phyloP scores from a whole-genome alignment of 2,797 vertebrate genomes.

The Channa striata region DNA sequence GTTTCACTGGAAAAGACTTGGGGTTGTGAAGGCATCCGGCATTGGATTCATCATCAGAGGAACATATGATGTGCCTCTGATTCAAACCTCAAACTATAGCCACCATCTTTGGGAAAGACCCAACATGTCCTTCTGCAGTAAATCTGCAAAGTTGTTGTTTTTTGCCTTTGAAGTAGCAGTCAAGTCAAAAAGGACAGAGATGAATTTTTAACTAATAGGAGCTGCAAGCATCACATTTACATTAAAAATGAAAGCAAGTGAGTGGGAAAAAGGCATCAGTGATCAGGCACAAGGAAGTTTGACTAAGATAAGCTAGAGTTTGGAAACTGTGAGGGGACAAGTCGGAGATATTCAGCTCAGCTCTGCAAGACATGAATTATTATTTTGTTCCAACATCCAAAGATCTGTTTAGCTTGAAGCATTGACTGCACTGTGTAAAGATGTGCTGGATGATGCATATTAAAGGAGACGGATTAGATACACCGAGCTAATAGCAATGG shows the following conservation, averaged over 20 bases:
- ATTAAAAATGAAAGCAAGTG: not conserved
- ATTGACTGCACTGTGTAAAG: not conserved
- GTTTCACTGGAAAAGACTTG: not conserved
- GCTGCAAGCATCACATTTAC: not conserved
- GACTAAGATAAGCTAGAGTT: not conserved
- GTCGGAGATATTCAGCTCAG: not conserved
- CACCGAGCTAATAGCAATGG: not conserved
- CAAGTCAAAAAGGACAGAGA: not conserved
- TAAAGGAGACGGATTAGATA: conserved; percentile 5
- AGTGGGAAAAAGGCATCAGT: not conserved
- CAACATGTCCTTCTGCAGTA: conserved; percentile 1
- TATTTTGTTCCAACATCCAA: conserved; percentile 1
- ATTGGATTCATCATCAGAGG: not conserved
- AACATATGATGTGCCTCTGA: not conserved
- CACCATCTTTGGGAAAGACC: not conserved
- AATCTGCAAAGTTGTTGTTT: not conserved
- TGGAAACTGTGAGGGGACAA: not conserved
- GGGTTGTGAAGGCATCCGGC: not conserved
- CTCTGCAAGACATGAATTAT: not conserved
- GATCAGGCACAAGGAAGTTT: not conserved
- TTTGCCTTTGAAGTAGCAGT: conserved; percentile 7
- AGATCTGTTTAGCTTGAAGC: conserved; percentile 11
- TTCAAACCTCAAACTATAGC: not conserved
- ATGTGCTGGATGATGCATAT: conserved; percentile 5
- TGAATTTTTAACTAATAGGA: conserved; percentile 1